phyloP scores from a whole-genome alignment of 2,113 vertebrate genomes.

The Cyanoramphus novaezelandiae region DNA sequence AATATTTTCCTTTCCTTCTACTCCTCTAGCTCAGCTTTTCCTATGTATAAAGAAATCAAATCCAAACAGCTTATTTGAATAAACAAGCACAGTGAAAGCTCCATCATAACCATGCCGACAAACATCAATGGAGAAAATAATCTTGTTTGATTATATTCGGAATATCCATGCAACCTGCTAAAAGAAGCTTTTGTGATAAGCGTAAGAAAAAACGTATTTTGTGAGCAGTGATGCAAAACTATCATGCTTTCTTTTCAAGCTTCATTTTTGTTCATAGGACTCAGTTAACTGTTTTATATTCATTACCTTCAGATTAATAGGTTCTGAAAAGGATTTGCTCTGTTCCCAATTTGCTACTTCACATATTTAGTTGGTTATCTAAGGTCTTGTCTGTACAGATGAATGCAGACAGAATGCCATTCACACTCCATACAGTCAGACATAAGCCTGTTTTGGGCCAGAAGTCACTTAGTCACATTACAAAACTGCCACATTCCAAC shows the following conservation, averaged over 20 bases:
- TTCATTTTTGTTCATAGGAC: not conserved
- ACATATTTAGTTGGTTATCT: not conserved
- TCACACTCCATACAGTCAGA: not conserved
- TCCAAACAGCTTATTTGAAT: not conserved
- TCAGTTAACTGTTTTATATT: not conserved
- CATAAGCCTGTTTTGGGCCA: not conserved
- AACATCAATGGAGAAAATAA: not conserved
- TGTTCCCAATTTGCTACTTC: not conserved
- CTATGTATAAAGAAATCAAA: not conserved
- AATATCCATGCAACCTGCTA: not conserved
- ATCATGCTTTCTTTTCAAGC: not conserved
- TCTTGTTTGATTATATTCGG: not conserved
- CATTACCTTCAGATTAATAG: not conserved
- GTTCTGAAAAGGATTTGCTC: not conserved
- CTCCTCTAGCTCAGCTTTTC: not conserved
- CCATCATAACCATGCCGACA: not conserved
- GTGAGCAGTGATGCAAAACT: not conserved
- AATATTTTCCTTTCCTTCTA: not conserved
- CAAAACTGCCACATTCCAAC: not conserved
- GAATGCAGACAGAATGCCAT: not conserved
- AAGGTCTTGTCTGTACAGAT: not conserved
- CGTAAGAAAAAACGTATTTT: not conserved
- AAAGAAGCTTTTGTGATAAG: not conserved
- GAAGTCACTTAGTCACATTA: not conserved
- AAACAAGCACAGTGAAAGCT: not conserved